Evolutionary conservation across 1,140 invertebrate species (phyloP).

Genomic region (Zaprionus vittiger): DNA sequence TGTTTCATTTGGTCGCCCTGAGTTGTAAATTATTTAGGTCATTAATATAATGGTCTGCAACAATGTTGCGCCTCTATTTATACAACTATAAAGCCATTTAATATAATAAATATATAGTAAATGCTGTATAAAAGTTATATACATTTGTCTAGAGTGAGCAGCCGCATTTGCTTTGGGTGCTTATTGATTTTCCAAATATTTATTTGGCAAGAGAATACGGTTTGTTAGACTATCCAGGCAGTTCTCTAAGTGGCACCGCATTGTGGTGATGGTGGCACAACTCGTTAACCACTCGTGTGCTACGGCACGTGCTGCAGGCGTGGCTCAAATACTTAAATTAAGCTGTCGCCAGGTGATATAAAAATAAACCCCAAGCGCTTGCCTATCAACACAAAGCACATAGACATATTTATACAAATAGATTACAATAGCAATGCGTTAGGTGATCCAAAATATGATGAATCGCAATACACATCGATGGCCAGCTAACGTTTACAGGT

Average conservation of each 20-base stretch:
- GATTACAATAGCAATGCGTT: background rate
- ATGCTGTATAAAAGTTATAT: background rate
- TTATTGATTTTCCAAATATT: constrained; percentile 71
- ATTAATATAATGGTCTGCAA: constrained; percentile 29
- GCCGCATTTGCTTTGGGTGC: constrained; percentile 20
- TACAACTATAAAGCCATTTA: constrained; percentile 51
- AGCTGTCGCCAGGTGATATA: constrained; percentile 28
- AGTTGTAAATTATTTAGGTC: constrained; percentile 44
- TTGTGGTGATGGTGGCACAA: background rate
- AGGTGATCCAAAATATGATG: background rate
- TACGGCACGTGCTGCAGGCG: constrained; percentile 46
- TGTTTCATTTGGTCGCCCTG: background rate
- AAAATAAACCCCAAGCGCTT: constrained; percentile 4
- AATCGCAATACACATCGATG: background rate
- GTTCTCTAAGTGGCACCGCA: constrained; percentile 7
- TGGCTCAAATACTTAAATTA: constrained; percentile 33
- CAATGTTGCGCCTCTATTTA: constrained; percentile 40
- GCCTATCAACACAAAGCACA: constrained; percentile 22
- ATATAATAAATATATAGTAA: background rate
- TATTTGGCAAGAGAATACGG: constrained; percentile 29
- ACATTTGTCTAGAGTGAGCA: background rate
- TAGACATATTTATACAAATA: constrained; percentile 23
- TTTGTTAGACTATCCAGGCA: too few species aligned
- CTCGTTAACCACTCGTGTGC: constrained; percentile 12
- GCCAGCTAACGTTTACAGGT: background rate